Evolutionary conservation across 1,140 invertebrate species (phyloP), one percentile per base, ranked within the genome.

Genomic region (Temnothorax nylanderi): DNA sequence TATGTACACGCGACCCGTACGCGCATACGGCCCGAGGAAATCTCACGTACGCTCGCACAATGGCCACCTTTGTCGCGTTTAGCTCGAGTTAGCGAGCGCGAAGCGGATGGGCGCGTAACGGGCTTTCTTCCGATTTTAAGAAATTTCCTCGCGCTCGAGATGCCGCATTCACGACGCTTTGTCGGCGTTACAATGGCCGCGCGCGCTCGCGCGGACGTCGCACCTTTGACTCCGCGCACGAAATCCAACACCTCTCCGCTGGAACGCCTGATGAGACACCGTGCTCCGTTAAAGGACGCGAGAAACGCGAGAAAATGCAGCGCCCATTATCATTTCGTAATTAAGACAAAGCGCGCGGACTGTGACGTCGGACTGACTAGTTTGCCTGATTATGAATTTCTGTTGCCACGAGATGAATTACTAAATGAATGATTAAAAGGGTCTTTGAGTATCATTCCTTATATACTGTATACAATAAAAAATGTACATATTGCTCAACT

Each of bases 11-110:
- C 21, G 64, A 26, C 6, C 13, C 3, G 37, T 21, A 54, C 5
- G 34, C 26, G 56, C 60, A 65, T 85, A 87, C 72, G 47, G 56
- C 1, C 0, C 56, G 21, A 60, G 60, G 86, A 88, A 85, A 85
- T 90, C 89, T 90, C 89, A 88, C 88, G 88, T 88, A 86, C 75
- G 37, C 54, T 75, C 67, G 62, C 69, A 89, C 88, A 89, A 89
- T 89, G 84, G 69, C 67, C 54, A 58, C 88, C 72, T 89, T 89
- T 89, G 88, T 89, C 88, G 88, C 85, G 67, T 64, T 60, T 71
- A 87, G 77, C 69, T 64, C 87, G 76, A 82, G 84, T 87, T 87
- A 82, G 77, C 67, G 49, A 32, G 51, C 81, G 56, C 56, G 74
- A 71, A 58, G 26, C 58, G 64, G 32, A 44, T 37, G 54, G 34